Percentiles rank a stretch among this genome's conserved stretches.
Evolutionary conservation across 2,888 invertebrate genomes (phyloP).

Genomic region (Glyphotaelius pellucidus): DNA sequence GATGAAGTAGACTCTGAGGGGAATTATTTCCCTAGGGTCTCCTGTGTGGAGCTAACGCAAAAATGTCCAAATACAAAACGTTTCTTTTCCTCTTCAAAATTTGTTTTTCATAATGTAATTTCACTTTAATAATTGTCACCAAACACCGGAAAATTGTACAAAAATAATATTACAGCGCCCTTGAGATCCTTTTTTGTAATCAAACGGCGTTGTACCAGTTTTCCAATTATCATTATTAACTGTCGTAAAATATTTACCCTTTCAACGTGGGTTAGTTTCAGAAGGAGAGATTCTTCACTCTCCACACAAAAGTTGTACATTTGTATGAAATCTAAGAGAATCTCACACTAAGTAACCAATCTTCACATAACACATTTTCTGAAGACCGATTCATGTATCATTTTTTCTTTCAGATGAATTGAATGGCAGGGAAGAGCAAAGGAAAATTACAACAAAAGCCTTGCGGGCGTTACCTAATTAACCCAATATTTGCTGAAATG

Average conservation of each 20-base stretch:
- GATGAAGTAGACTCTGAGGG: too few species aligned
- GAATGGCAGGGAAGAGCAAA: not conserved
- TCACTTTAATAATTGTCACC: not conserved
- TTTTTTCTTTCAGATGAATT: slow-evolving; percentile 11
- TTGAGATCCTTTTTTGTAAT: too few species aligned
- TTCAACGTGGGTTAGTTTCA: not conserved
- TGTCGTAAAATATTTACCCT: not conserved
- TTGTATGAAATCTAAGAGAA: not conserved
- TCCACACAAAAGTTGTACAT: not conserved
- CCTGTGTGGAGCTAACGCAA: too few species aligned
- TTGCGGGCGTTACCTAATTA: not conserved
- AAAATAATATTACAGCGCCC: not conserved
- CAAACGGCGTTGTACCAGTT: too few species aligned
- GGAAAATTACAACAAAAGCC: not conserved
- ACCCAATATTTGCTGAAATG: not conserved
- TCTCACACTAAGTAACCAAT: not conserved
- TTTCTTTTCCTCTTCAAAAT: too few species aligned
- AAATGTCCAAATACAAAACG: too few species aligned
- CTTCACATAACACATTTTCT: not conserved
- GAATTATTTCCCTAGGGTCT: too few species aligned
- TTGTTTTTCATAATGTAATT: not conserved
- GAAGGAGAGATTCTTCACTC: not conserved
- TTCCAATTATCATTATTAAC: not conserved
- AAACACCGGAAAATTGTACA: not conserved
- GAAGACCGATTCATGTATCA: slow-evolving; percentile 2